Evolutionary conservation across 2,113 vertebrate species (phyloP).

Genomic region (Rattus norvegicus): GRCr8 NC_086034.1:85356501-85357000

Average conservation of each 20-base stretch:
- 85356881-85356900: no score
- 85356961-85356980: not conserved
- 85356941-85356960: conserved; percentile 38
- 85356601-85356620: conserved; percentile 76
- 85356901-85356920: conserved; percentile 41
- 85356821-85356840: no score
- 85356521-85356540: not conserved
- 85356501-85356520: rapidly evolving
- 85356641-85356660: conserved; percentile 60
- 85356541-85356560: conserved; percentile 68
- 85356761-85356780: no score
- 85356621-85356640: conserved; percentile 77
- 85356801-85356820: no score
- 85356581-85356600: conserved; percentile 78
- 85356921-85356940: conserved; percentile 36
- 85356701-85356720: not conserved
- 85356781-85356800: no score
- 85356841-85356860: no score
- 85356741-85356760: no score
- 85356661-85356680: conserved; percentile 45
- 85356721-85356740: no score
- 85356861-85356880: no score
- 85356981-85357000: conserved; percentile 67
- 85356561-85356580: conserved; percentile 62
- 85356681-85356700: not conserved